Base-by-base conservation (phyloP, 2,113 vertebrate genomes). In the Eurypyga helias region DNA sequence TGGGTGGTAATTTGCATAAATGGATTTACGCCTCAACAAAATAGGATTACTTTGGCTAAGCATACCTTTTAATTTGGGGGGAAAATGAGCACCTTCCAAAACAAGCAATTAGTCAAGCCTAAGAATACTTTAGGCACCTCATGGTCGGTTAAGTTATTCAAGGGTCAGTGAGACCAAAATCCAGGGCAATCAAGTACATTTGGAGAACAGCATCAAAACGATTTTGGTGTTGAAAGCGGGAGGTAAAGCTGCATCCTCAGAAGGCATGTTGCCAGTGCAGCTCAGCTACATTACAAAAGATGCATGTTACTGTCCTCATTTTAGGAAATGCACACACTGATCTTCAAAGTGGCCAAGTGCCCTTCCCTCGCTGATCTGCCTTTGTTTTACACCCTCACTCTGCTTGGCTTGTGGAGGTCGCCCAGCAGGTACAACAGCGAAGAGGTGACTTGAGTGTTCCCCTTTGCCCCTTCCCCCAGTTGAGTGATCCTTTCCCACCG, bases 21-120 rank as follows among this genome's bases (percentile, higher is more conserved):
- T 41, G 29, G 64, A 75, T 87, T 96, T 82, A 33, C 12, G 2
- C 29, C 41, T 66, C 43, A 38, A 33, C 23, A 58, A 51, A 83
- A 66, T 7, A 66, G 55, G 38, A 70, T 86, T 86, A 8, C 36
- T 89, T 77, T 57, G 54, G 45, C n/a, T n/a, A 41, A 86, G 55
- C 8, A 25, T 34, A 85, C 14, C 17, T 90, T 75, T 76, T 58
- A 26, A 83, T 88, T 3, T 38, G 5, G 21, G 28, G 24, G 5
- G 2, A 0, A 8, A n/a, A 72, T 65, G 17, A 92, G 28, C 9
- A 61, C 36, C 54, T 80, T 93, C 71, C 83, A 73, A 93, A 90
- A 9, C 54, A 70, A 73, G 21, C 15, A 67, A 28, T 54, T 29
- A 82, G 34, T 48, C 34, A 61, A 65, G 38, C 0, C 0, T 48